Base-by-base conservation (phyloP, 2,888 invertebrate species). In the Bombylius major region DNA sequence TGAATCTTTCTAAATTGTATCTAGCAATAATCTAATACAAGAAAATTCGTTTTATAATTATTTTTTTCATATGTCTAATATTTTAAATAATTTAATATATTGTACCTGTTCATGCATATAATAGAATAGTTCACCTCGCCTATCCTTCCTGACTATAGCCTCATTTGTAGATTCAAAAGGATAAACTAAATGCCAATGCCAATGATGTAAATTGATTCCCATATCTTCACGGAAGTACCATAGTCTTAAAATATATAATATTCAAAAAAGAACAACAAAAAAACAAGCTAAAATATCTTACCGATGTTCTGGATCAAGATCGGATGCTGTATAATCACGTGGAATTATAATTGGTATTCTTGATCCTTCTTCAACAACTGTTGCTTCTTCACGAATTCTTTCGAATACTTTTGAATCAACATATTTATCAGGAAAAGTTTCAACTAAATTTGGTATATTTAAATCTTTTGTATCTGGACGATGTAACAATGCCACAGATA, bases 61-160 rank as follows among this genome's bases (percentile, higher is more conserved):
- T 36, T 36, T 36, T 36, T 36, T 36, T 7, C 1, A 7, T 36
- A 5, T 36, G 5, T 23, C 1, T 23, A 23, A 23, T 36, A 36
- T 36, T 36, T 1, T 4, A 7, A 36, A 8, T 36, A 7, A 7
- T 1, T 7, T 5, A 36, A 36, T 36, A 36, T 36, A 6, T 34
- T 34, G 5, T 6, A 54, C 71, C 46, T 85, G 84, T 66, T 83
- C 78, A 64, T 87, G 86, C 86, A 86, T 86, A 65, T 85, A 86
- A 65, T 82, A 89, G 75, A 88, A 87, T 31, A 89, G 78, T 67
- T 88, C 88, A 1, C 88, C 88, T 5, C 87, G 78, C 8, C 88
- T 76, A 72, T 89, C 86, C 70, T 87, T 86, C 57, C 59, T 61
- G 1, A 72, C 72, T 60, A 84, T 80, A 57, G 68, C 64, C 13